Base-by-base conservation (phyloP, 2,113 vertebrate species). In the Burhinus oedicnemus region DNA sequence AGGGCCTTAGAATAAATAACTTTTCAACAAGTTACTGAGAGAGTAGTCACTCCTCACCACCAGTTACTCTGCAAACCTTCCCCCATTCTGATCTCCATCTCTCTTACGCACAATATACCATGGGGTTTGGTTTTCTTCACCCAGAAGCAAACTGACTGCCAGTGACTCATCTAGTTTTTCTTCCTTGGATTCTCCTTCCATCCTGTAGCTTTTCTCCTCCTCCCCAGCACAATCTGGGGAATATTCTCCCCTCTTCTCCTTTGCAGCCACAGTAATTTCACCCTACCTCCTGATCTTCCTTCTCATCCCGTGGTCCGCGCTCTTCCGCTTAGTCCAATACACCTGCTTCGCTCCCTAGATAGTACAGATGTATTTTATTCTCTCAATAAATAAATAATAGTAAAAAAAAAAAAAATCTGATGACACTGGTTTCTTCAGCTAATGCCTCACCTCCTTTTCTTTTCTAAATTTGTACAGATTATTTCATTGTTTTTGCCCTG, bases 81-180 rank as follows among this genome's bases (percentile, higher is more conserved):
- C 14, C 26, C 13, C 1, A 0, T 40, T 25, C 45, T 20, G 25
- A 5, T 69, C 38, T 70, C 75, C 40, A 21, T 11, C 51, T 38
- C 13, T 40, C 78, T 66, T 2, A 6, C 0, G 1, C 8, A 42
- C 11, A 25, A 38, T 5, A 11, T 7, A 11, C 23, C 4, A 1
- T 14, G 10, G 32, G 29, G 6, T 6, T 57, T 60, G 12, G 1
- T 1, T 4, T 8, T 32, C 1, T 7, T 40, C 40, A 40, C 20
- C 15, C 18, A 27, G 25, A 58, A 55, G 26, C 61, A 45, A 71
- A 52, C 30, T 44, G 10, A 25, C n/a, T 49, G 45, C 5, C 45
- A 27, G n/a, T 11, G 62, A 83, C 49, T 40, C 32, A 8, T 10
- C 10, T 27, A 51, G 7, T 0, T 77, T 58, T 47, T n/a, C 36